Conservation (phyloP, 2,113 vertebrate genomes). For the Gavialis gangeticus region DNA sequence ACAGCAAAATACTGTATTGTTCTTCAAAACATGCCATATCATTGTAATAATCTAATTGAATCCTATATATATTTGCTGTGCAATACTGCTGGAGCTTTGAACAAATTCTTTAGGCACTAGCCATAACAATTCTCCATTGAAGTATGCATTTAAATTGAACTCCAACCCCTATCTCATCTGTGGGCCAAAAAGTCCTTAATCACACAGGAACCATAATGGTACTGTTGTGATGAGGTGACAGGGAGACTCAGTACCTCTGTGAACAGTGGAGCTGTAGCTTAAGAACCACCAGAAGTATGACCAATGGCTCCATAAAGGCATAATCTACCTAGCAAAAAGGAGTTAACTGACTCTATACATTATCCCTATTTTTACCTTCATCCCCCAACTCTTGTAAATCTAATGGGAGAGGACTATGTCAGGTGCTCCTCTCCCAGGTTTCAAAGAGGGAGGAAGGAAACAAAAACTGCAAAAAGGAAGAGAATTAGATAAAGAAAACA, state of each 20-base stretch:
- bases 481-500: too few species aligned
- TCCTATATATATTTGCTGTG: neutral
- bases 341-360: neutral
- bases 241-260: neutral
- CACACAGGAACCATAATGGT: neutral
- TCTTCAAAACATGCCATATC: neutral
- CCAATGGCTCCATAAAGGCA: neutral
- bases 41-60: neutral
- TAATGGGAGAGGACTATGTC: too few species aligned
- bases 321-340: neutral
- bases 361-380: neutral
- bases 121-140: neutral
- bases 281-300: neutral
- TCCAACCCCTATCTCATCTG: neutral
- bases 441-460: too few species aligned
- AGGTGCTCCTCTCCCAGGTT: too few species aligned
- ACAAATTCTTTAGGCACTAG: neutral
- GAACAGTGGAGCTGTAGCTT: neutral
- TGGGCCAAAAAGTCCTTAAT: neutral
- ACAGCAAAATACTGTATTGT: neutral
- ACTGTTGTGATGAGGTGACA: too few species aligned
- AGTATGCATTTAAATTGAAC: neutral
- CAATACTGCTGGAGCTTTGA: neutral
- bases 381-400: too few species aligned
- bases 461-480: too few species aligned